Evolutionary conservation across 2,888 invertebrate genomes (phyloP), one percentile per base, ranked within the genome.

Genomic region (Helicoverpa assulta): DNA sequence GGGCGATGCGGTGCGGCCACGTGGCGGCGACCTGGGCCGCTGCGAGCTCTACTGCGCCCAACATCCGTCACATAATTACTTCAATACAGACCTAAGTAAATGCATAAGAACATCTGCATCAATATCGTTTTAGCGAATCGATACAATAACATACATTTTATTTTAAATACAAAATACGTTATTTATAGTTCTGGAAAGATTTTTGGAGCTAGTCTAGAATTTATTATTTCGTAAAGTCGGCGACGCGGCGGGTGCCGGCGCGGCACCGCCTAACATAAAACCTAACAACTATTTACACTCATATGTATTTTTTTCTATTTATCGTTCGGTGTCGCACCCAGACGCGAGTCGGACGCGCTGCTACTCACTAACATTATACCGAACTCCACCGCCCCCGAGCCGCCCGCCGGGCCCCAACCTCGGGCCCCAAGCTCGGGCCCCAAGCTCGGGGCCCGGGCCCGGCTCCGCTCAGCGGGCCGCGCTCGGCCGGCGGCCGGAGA

Each of bases 131-230:
- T 68, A 57, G 73, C 74, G 76, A 84, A 77, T 83, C 82, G 84
- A 84, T 80, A 82, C 85, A 78, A 78, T 72, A 76, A 85, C 84
- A 85, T 83, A 84, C 80, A 80, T 78, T 77, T 72, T 74, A 76
- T 75, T 79, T 79, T 79, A 85, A 88, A 85, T 87, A 86, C 79
- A 86, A 86, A 88, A 88, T 81, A 85, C 81, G 79, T 82, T 83
- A 85, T 83, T 83, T 75, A 83, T 86, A 84, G 71, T 74, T 76
- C 76, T 81, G 82, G 84, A 76, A 78, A 83, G 58, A 70, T 71
- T 76, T 72, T 68, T 63, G 73, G 76, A 74, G 79, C 79, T 84
- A 83, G 73, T 79, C 85, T 82, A 82, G 58, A 75, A 81, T 78
- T 72, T 78, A 78, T 74, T 78, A 78, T 69, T 67, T 61, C 73